A percentile compares a stretch with the other conserved stretches of the same genome.
These are phyloP conservation scores for Pasiphila rectangulata DNA, from an alignment of 2,888 invertebrate species.

Conservation along the genomic window DNA sequence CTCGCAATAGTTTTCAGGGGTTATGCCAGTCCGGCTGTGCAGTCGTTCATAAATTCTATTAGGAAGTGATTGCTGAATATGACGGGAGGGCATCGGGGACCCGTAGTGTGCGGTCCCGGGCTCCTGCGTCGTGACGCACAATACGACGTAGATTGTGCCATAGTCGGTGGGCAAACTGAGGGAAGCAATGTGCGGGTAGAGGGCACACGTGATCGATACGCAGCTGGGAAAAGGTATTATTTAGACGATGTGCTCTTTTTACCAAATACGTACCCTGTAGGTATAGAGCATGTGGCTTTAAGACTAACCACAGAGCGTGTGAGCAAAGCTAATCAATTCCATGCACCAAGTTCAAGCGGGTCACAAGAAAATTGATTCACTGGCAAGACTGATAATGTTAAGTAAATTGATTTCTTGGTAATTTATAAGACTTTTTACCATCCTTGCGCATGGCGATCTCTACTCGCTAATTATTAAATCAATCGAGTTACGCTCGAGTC, in stretches of 20 bases:
- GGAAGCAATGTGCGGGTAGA: constrained; percentile 20
- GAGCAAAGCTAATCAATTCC: neutral
- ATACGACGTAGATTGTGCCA: constrained; percentile 19
- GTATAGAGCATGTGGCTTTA: neutral
- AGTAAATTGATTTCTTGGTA: neutral
- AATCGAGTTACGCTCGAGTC: constrained; percentile 12
- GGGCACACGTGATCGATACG: constrained; percentile 34
- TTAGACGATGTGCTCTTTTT: constrained; percentile 15
- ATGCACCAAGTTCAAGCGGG: neutral
- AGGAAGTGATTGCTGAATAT: constrained; percentile 61
- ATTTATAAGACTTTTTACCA: neutral
- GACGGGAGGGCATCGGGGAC: constrained; percentile 28
- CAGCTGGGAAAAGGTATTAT: constrained; percentile 21
- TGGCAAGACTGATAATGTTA: neutral
- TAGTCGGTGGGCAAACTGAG: neutral
- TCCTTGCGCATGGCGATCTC: neutral
- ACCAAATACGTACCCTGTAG: constrained; percentile 5
- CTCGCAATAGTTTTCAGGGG: constrained; percentile 29
- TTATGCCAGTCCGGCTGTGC: constrained; percentile 37
- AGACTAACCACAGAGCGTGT: neutral
- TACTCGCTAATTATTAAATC: constrained; percentile 14
- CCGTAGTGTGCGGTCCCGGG: constrained; percentile 41
- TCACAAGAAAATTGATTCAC: neutral
- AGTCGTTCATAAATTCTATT: constrained; percentile 65
- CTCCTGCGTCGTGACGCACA: constrained; percentile 41